These are phyloP conservation scores for Metacarcinus magister DNA, from an alignment of 2,888 invertebrate genomes.

Conservation along the genomic window DNA sequence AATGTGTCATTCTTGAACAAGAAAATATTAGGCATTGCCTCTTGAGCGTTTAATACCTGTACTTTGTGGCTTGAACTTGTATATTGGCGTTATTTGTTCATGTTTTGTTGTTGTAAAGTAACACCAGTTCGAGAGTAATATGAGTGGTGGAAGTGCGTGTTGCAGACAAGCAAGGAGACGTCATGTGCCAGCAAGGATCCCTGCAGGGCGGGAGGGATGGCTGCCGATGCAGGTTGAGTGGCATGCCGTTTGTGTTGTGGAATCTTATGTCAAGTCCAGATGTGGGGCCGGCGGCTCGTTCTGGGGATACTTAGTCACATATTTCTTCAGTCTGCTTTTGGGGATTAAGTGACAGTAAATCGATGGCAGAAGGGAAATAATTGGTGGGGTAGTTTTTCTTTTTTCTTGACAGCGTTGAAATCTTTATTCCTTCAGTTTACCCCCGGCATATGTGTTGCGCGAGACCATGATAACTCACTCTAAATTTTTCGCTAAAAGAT, in stretches of 20 bases:
- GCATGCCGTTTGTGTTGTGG: slow-evolving; percentile 56
- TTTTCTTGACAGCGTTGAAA: not conserved
- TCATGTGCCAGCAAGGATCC: not conserved
- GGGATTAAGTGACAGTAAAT: slow-evolving; percentile 29
- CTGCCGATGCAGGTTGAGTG: slow-evolving; percentile 57
- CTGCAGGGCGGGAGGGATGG: not conserved
- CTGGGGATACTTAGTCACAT: slow-evolving; percentile 33
- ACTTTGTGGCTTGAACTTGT: not conserved
- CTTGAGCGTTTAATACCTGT: not conserved
- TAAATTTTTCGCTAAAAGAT: slow-evolving; percentile 29
- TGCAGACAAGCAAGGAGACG: not conserved
- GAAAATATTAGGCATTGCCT: not conserved
- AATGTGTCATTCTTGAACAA: not conserved
- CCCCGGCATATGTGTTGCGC: not conserved
- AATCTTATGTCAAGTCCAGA: slow-evolving; percentile 57
- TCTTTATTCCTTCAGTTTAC: not conserved
- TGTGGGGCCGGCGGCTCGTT: slow-evolving; percentile 16
- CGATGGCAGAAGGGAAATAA: slow-evolving; percentile 49
- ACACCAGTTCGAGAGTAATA: not conserved
- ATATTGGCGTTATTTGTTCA: not conserved
- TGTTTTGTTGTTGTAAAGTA: slow-evolving; percentile 10
- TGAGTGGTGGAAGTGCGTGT: not conserved
- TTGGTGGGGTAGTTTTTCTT: not conserved
- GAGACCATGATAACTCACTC: slow-evolving; percentile 46
- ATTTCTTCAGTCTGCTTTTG: not conserved